These are phyloP conservation scores for Catocala nupta DNA, from an alignment of 2,888 invertebrate species.

Conservation along the genomic window DNA sequence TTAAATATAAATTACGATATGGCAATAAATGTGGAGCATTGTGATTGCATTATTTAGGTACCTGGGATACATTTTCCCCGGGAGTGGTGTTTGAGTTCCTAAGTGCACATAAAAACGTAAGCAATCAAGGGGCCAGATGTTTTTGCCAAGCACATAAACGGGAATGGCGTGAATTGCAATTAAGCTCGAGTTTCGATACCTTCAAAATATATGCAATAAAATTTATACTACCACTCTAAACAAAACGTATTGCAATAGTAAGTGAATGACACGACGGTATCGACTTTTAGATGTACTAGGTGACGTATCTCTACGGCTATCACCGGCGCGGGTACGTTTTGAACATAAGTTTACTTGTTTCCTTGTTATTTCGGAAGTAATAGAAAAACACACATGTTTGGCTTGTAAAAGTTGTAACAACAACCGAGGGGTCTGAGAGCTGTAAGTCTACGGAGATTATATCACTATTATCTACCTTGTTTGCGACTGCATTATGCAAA, in stretches of 20 bases:
- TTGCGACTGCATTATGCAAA: neutral
- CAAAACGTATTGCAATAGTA: conserved; percentile 55
- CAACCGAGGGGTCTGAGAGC: neutral
- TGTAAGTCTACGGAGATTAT: neutral
- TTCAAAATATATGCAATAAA: conserved; percentile 77
- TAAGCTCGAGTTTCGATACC: conserved; percentile 81
- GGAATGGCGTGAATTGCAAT: conserved; percentile 81
- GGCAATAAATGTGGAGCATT: conserved; percentile 67
- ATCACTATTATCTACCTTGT: neutral
- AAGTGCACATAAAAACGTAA: conserved; percentile 83
- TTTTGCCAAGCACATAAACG: conserved; percentile 80
- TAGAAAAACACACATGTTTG: conserved; percentile 16
- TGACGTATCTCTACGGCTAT: conserved; percentile 11
- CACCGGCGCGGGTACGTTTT: neutral
- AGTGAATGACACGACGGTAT: conserved; percentile 29
- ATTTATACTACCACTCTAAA: conserved; percentile 65
- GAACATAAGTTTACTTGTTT: conserved; percentile 11
- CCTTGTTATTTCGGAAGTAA: conserved; percentile 7
- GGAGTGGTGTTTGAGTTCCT: conserved; percentile 64
- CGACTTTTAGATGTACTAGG: conserved; percentile 18
- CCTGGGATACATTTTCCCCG: conserved; percentile 63
- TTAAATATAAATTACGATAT: conserved; percentile 65
- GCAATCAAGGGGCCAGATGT: conserved; percentile 83
- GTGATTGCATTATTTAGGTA: conserved; percentile 75
- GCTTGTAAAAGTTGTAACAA: conserved; percentile 8